A percentile compares a stretch with the other conserved stretches of the same genome.
These are phyloP conservation scores for Phasianus colchicus DNA, from an alignment of 2,113 vertebrate species.

Conservation along the genomic window DNA sequence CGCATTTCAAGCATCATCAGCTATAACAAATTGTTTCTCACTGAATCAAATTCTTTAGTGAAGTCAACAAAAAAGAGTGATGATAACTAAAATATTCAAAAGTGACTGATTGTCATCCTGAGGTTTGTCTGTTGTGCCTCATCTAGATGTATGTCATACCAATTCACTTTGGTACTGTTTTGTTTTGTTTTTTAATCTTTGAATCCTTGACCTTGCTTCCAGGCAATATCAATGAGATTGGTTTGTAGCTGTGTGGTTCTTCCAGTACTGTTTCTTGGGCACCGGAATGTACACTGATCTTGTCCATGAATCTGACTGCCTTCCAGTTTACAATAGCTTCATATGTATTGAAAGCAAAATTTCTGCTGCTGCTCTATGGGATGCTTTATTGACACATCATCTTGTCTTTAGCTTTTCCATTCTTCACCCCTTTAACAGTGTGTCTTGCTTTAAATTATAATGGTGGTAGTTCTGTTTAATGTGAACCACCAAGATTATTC, in stretches of 20 bases:
- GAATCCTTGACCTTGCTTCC: not conserved
- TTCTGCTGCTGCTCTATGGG: not conserved
- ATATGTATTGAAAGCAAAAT: not conserved
- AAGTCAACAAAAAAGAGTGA: not conserved
- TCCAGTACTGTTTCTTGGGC: not conserved
- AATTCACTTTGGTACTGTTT: not conserved
- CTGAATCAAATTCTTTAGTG: not conserved
- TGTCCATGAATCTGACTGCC: not conserved
- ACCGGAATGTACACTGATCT: not conserved
- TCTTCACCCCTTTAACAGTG: not conserved
- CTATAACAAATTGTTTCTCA: not conserved
- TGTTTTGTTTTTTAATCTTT: not conserved
- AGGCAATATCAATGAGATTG: not conserved
- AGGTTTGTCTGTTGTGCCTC: not conserved
- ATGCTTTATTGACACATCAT: not conserved
- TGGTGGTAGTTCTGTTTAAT: not conserved
- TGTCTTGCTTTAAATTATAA: not conserved
- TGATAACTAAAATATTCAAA: not conserved
- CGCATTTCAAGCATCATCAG: not conserved
- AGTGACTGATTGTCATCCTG: not conserved
- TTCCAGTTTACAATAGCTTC: not conserved
- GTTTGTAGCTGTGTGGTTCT: not conserved
- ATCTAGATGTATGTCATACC: not conserved
- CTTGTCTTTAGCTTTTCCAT: not conserved
- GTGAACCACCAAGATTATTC: rapidly evolving